Base-by-base conservation (phyloP, 1,140 invertebrate species). In the Lepeophtheirus salmonis region DNA sequence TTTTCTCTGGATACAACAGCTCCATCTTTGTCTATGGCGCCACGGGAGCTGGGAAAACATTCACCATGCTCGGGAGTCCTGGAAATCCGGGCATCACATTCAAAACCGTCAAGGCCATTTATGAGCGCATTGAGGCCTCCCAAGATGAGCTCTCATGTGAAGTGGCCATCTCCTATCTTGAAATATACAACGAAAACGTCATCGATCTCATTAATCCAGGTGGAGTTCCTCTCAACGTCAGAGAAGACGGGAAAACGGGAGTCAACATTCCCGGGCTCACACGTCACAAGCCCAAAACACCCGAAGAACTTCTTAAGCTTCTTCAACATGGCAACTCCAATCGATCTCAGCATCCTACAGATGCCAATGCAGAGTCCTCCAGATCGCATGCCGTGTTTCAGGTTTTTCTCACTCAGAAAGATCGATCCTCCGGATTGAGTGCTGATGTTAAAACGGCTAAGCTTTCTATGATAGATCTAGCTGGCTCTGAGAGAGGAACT, bases 361-460 rank as follows among this genome's bases (percentile, higher is more conserved):
- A 95, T 73, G 88, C 90, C 2, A 98, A 98, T 73, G 82, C 88
- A 20, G 90, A 95, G 65, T 96, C 90, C 56, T 95, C 89, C 1
- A 77, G 95, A 59, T 97, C 91, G 59, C 94, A 98, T 76, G 94
- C 94, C 23, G 84, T 98, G 14, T 89, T 97, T 66, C 89, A 95
- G 75, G 80, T 41, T 10, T 50, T 52, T 50, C 17, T 49, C 3
- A 59, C 24, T 10, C 66, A 67, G 62, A 41, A 78, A 60, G 77
- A 73, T 66, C 78, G 78, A 59, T 78, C 75, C 50, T 73, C 73
- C 0, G 64, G 65, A 54, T 51, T 67, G 26, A 76, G 75, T 62
- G 74, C 77, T 23, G 75, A 77, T 41, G 70, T 74, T 12, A 78
- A 79, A 62, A 71, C 79, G 10, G 83, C 85, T 0, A 91, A 91